Evolutionary conservation across 1,140 invertebrate genomes (phyloP).

Genomic region (Leucophenga varia): DNA sequence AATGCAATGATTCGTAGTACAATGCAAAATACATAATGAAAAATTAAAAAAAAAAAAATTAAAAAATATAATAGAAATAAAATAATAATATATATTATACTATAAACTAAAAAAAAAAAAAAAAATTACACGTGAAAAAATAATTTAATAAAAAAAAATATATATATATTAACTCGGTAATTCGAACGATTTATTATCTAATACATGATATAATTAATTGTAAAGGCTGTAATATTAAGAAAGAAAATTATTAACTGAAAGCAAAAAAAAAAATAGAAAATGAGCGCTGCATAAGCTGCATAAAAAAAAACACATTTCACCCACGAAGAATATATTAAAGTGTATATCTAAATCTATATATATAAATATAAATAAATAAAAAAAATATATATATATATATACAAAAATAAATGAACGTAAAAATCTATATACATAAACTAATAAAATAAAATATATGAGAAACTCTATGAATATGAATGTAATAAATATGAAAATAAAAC

Average conservation of each 20-base stretch:
- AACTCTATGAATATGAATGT: slow-evolving; percentile 54
- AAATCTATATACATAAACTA: too few species aligned
- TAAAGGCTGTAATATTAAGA: slow-evolving; percentile 57
- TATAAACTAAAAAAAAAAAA: slow-evolving; percentile 16
- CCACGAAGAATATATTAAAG: slow-evolving; percentile 3
- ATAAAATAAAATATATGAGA: slow-evolving; percentile 37
- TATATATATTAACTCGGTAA: too few species aligned
- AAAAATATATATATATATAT: slow-evolving; percentile 25
- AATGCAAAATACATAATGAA: slow-evolving; percentile 39
- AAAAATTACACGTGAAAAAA: slow-evolving; percentile 2
- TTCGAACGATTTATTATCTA: too few species aligned
- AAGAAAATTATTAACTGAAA: slow-evolving; percentile 20
- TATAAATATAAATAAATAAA: slow-evolving; percentile 15
- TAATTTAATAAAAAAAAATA: not conserved
- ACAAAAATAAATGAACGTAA: slow-evolving; percentile 24
- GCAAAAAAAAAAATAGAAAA: slow-evolving; percentile 19
- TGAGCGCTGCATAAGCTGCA: not conserved
- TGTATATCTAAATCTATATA: not conserved
- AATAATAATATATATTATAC: too few species aligned
- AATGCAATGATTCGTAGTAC: slow-evolving; percentile 27
- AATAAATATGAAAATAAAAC: slow-evolving; percentile 52
- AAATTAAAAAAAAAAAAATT: slow-evolving; percentile 1
- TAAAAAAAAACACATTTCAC: slow-evolving; percentile 5
- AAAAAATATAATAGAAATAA: too few species aligned
- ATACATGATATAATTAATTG: slow-evolving; percentile 48